Evolutionary conservation across 2,888 invertebrate species (phyloP).

Genomic region (Germaria angustata): DNA sequence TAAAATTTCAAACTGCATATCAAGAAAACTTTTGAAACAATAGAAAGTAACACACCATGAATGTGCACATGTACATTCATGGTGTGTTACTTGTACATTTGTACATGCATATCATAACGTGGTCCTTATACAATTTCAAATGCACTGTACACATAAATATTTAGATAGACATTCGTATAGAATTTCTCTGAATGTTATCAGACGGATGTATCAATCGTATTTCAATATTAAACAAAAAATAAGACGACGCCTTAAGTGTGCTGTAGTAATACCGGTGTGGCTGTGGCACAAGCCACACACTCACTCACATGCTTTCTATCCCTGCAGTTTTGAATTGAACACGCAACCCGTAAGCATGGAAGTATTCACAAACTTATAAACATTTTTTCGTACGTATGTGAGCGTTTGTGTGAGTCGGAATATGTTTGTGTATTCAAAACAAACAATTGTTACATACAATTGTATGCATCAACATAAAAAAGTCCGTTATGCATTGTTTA

Average conservation of each 20-base stretch:
- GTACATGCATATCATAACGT: constrained; percentile 40
- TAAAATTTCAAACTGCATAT: constrained; percentile 52
- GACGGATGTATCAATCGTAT: constrained; percentile 70
- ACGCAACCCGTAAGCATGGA: background rate
- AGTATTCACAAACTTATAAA: background rate
- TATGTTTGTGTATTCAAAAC: background rate
- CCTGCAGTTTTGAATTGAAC: background rate
- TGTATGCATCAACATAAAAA: constrained; percentile 39
- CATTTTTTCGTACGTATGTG: background rate
- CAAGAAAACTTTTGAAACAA: constrained; percentile 38
- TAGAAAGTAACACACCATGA: constrained; percentile 40
- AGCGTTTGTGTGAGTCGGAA: background rate
- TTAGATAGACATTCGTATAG: constrained; percentile 26
- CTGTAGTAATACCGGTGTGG: constrained; percentile 38
- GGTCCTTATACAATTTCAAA: constrained; percentile 20
- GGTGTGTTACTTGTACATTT: too few relatives aligned
- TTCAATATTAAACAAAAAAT: constrained; percentile 67
- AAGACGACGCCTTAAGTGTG: constrained; percentile 65
- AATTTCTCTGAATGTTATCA: constrained; percentile 62
- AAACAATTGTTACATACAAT: constrained; percentile 34
- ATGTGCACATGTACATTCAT: too few relatives aligned
- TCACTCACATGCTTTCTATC: background rate
- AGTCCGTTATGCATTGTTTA: constrained; percentile 55
- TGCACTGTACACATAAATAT: background rate
- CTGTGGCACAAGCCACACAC: constrained; percentile 8